phyloP scores from a whole-genome alignment of 1,140 invertebrate genomes.

The Archivesica marissinica region DNA sequence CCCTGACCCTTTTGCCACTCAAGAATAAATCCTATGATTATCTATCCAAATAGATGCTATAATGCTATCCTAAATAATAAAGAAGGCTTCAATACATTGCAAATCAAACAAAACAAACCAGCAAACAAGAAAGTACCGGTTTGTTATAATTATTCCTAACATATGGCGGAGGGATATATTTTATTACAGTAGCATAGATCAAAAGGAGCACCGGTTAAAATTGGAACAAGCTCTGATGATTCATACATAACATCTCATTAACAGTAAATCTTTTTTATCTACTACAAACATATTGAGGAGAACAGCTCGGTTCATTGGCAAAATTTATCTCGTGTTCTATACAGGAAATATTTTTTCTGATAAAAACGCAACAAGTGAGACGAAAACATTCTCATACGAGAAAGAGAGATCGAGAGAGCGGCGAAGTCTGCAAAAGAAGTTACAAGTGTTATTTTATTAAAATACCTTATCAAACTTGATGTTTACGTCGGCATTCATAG shows the following conservation, averaged over 20 bases:
- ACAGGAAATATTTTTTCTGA: slow-evolving; percentile 31
- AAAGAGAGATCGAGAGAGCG: not conserved
- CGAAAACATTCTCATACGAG: not conserved
- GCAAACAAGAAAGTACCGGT: too few relatives aligned
- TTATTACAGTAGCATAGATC: too few relatives aligned
- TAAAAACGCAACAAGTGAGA: slow-evolving; percentile 18
- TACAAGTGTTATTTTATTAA: slow-evolving; percentile 40
- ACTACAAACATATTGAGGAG: not conserved
- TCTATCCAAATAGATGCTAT: too few relatives aligned
- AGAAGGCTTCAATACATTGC: too few relatives aligned
- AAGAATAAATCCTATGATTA: too few relatives aligned
- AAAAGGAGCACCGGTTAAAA: too few relatives aligned
- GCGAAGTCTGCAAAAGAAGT: not conserved
- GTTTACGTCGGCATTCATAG: slow-evolving; percentile 23
- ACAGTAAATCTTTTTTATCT: not conserved
- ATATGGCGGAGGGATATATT: too few relatives aligned
- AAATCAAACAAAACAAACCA: too few relatives aligned
- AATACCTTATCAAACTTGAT: slow-evolving; percentile 19
- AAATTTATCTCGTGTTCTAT: slow-evolving; percentile 14
- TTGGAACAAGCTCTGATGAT: too few relatives aligned
- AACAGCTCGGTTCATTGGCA: slow-evolving; percentile 17
- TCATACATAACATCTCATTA: not conserved
- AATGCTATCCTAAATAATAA: too few relatives aligned
- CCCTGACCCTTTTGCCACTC: too few relatives aligned
- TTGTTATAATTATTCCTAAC: too few relatives aligned